phyloP scores from a whole-genome alignment of 1,140 invertebrate species.

The Neuroterus valhalla region DNA sequence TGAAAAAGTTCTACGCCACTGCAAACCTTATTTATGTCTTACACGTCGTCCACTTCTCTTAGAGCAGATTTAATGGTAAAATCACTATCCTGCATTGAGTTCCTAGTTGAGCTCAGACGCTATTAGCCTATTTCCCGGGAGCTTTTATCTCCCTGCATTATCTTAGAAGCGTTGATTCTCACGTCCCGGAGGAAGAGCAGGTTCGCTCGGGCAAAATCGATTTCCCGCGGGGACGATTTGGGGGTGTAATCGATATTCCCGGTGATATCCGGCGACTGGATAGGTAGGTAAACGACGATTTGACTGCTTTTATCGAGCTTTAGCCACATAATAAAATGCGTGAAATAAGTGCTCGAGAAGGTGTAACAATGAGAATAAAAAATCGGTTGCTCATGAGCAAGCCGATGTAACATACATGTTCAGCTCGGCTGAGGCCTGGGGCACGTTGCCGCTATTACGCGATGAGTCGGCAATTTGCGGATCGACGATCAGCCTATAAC shows the following conservation, averaged over 20 bases:
- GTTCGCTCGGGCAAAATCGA: slow-evolving; percentile 1
- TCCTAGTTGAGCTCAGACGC: slow-evolving; percentile 26
- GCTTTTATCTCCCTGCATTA: slow-evolving; percentile 25
- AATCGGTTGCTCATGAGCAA: slow-evolving; percentile 36
- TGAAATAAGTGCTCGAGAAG: slow-evolving; percentile 35
- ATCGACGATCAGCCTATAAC: slow-evolving; percentile 56
- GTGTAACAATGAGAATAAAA: slow-evolving; percentile 36
- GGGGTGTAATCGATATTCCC: not conserved
- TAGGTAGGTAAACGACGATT: slow-evolving; percentile 35
- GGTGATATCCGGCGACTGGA: slow-evolving; percentile 3
- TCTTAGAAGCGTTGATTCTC: slow-evolving; percentile 17
- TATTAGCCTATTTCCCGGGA: slow-evolving; percentile 28
- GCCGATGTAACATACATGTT: not conserved
- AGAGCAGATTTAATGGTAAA: slow-evolving; percentile 5
- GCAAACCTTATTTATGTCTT: slow-evolving; percentile 11
- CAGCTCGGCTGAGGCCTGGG: slow-evolving; percentile 38
- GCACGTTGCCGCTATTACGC: slow-evolving; percentile 68
- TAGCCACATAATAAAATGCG: slow-evolving; percentile 55
- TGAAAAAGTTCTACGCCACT: not conserved
- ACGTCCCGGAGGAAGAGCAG: not conserved
- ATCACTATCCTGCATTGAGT: slow-evolving; percentile 18
- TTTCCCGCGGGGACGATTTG: slow-evolving; percentile 14
- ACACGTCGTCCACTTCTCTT: slow-evolving; percentile 20
- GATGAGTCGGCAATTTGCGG: slow-evolving; percentile 71
- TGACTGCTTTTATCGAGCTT: slow-evolving; percentile 50